Evolutionary conservation across 2,888 invertebrate species (phyloP), one percentile per base, ranked within the genome.

Genomic region (Polydrusus tereticollis): DNA sequence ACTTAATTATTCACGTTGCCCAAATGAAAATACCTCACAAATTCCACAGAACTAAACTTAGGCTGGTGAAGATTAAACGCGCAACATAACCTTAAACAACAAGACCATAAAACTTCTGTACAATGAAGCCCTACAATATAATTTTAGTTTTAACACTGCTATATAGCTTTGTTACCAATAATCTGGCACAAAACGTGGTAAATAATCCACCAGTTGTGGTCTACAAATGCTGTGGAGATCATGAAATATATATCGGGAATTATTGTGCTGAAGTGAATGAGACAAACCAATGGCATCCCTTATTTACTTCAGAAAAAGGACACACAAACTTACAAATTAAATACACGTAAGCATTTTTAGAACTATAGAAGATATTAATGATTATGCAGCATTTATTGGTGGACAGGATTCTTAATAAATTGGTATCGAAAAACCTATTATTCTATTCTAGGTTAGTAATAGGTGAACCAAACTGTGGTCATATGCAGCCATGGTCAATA

Each of bases 201-300:
- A 36, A 36, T 41, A 23, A 59, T 8, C 60, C 36, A 52, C 2
- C 12, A 21, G 62, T 67, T 16, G 8, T 62, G 79, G 89, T 95
- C 76, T 93, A 92, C 82, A 95, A 95, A 88, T 95, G 95, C 82
- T 95, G 95, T 85, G 92, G 92, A 82, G 85, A 86, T 62, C 88
- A 90, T 78, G 92, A 94, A 83, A 85, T 94, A 66, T 89, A 91
- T 83, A 87, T 93, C 43, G 92, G 92, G 80, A 87, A 87, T 67
- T 86, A 87, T 73, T 94, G 94, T 83, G 89, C 89, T 80, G 86
- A 88, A 80, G 88, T 90, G 50, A 87, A 89, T 80, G 86, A 88
- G 78, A 89, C 89, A 78, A 89, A 89, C 84, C 87, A 89, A 85
- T 91, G 90, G 90, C 80, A 81, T 76, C 92, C 93, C 65, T 86